Evolutionary conservation across 1,140 invertebrate species (phyloP).

Genomic region (Cyphomyrmex costatus): DNA sequence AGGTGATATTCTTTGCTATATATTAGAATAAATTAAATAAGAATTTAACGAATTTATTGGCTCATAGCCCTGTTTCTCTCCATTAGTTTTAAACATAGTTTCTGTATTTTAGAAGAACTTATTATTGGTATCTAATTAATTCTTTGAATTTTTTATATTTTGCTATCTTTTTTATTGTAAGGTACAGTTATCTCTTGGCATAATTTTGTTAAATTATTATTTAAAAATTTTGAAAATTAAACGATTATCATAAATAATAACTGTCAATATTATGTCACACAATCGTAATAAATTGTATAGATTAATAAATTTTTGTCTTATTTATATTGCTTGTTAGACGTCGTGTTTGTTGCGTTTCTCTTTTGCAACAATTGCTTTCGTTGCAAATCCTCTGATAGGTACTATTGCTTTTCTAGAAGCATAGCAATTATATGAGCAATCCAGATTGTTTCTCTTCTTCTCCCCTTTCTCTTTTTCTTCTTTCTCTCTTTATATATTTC

Average conservation of each 20-base stretch:
- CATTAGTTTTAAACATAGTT: background rate
- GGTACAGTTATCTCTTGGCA: background rate
- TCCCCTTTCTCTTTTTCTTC: slow-evolving; percentile 17
- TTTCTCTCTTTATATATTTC: background rate
- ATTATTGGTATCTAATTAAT: background rate
- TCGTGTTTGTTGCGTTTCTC: slow-evolving; percentile 41
- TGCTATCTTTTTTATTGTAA: background rate
- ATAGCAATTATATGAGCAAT: slow-evolving; percentile 47
- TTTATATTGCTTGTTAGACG: slow-evolving; percentile 31
- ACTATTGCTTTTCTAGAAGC: slow-evolving; percentile 34
- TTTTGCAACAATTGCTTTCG: slow-evolving; percentile 5
- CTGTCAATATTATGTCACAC: background rate
- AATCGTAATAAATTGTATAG: background rate
- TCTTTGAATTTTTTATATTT: background rate
- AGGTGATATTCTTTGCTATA: no score
- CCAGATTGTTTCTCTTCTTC: slow-evolving; percentile 12
- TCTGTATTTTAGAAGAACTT: background rate
- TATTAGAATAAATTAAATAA: no score
- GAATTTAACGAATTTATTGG: no score
- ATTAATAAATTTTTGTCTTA: slow-evolving; percentile 47
- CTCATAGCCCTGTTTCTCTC: no score
- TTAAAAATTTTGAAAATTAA: background rate
- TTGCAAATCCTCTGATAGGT: slow-evolving; percentile 52
- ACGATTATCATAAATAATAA: slow-evolving; percentile 38
- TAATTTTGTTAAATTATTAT: slow-evolving; percentile 2